Conservation (phyloP, 2,888 invertebrate genomes). For the Trisateles emortualis region DNA sequence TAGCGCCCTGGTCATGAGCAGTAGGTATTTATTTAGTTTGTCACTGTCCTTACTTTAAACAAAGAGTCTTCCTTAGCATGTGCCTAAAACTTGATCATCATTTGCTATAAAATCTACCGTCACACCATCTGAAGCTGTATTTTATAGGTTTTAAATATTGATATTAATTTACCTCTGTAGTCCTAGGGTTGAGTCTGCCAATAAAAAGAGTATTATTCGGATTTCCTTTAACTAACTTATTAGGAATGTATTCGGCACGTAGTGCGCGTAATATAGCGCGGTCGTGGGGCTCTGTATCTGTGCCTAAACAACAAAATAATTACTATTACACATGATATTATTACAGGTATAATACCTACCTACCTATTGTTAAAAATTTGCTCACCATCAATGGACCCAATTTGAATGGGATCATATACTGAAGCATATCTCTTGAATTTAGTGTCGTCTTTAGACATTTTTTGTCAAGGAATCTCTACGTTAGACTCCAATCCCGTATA, state of each 20-base stretch:
- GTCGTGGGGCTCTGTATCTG: constrained; percentile 94
- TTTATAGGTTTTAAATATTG: too few species aligned
- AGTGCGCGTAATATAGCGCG: constrained; percentile 91
- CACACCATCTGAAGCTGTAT: too few species aligned
- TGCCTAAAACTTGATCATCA: too few species aligned
- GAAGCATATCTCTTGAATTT: constrained; percentile 68
- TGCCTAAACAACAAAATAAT: constrained; percentile 70
- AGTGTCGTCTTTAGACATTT: constrained; percentile 51
- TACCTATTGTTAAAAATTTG: too few species aligned
- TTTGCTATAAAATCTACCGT: too few species aligned
- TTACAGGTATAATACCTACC: too few species aligned
- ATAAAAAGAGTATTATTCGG: constrained; percentile 92
- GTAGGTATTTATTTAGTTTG: too few species aligned
- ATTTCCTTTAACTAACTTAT: constrained; percentile 89
- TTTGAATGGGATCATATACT: constrained; percentile 93
- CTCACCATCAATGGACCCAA: constrained; percentile 94
- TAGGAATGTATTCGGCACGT: constrained; percentile 88
- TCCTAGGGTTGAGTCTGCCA: constrained; percentile 90
- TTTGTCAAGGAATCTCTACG: background rate
- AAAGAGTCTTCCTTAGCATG: too few species aligned
- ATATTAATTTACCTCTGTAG: constrained; percentile 83
- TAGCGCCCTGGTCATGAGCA: too few species aligned
- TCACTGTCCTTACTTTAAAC: too few species aligned
- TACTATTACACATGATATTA: too few species aligned
- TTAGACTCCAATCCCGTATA: too few species aligned